These are phyloP conservation scores for Eumacrocentrus americanus DNA, from an alignment of 2,888 invertebrate genomes.

Conservation along the genomic window DNA sequence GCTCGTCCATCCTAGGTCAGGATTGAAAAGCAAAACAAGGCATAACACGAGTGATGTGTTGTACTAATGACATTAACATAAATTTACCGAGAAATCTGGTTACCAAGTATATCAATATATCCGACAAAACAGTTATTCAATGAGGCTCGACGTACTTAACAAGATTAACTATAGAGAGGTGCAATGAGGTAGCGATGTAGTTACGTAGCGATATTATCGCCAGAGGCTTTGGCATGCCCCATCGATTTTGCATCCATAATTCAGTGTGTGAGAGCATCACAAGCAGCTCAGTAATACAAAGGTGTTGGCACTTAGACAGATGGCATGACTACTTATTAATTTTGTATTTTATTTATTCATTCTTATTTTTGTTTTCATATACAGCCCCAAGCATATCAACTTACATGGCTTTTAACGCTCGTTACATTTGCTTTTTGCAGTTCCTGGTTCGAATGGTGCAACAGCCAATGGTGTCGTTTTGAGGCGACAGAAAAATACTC, in stretches of 20 bases:
- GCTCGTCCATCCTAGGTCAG: conserved; percentile 37
- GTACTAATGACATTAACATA: conserved; percentile 26
- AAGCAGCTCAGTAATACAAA: conserved; percentile 21
- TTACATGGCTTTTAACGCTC: conserved; percentile 27
- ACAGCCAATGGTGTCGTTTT: conserved; percentile 53
- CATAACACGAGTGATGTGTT: conserved; percentile 10
- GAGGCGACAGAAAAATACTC: conserved; percentile 55
- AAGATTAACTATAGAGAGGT: conserved; percentile 16
- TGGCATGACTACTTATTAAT: conserved; percentile 27
- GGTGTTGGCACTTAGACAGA: conserved; percentile 21
- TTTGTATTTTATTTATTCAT: conserved; percentile 18
- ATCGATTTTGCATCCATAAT: conserved; percentile 30
- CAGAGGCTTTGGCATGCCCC: conserved; percentile 24
- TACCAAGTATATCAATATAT: neutral
- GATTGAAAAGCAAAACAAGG: conserved; percentile 23
- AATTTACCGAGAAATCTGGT: neutral
- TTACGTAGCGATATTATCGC: conserved; percentile 14
- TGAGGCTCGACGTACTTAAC: conserved; percentile 18
- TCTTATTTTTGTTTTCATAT: conserved; percentile 5
- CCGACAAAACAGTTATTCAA: conserved; percentile 6
- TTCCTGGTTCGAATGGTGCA: conserved; percentile 41
- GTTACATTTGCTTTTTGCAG: conserved; percentile 40
- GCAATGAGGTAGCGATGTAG: conserved; percentile 10
- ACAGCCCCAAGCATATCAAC: neutral
- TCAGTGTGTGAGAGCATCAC: conserved; percentile 6